Percentiles rank a stretch among this genome's conserved stretches.
phyloP scores from a whole-genome alignment of 2,797 vertebrate species.

The Emydoidea blandingii region DNA sequence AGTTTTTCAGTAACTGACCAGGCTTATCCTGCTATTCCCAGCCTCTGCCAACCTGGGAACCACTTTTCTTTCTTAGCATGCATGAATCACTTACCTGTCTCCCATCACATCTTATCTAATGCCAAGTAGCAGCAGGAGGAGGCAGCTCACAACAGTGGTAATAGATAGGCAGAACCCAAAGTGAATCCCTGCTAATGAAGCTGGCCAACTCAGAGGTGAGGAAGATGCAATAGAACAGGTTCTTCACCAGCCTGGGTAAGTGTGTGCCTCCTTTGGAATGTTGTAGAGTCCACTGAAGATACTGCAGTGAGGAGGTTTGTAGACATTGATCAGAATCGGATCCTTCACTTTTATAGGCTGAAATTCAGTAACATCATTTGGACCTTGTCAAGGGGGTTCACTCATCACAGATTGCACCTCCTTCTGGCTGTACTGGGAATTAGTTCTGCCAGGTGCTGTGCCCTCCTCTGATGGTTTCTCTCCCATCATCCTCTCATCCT shows the following conservation, averaged over 20 bases:
- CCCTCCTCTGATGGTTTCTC: too few species aligned
- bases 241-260: neutral
- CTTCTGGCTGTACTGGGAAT: too few species aligned
- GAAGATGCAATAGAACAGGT: fast-evolving
- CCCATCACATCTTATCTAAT: neutral
- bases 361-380: too few species aligned
- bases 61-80: neutral
- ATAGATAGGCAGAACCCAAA: fast-evolving
- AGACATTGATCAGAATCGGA: neutral
- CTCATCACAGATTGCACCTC: too few species aligned
- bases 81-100: fast-evolving
- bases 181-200: neutral
- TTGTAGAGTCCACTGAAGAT: neutral
- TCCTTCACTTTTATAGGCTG: too few species aligned
- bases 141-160: neutral
- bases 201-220: neutral
- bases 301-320: neutral
- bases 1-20: constrained; percentile 7
- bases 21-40: neutral
- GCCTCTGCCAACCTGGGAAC: neutral
- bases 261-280: neutral
- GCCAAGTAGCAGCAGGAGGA: neutral
- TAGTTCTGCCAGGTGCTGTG: too few species aligned
- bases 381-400: too few species aligned
- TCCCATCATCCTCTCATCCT: too few species aligned